phyloP scores from a whole-genome alignment of 35 echinoderm and acorn worm genomes.

The Acanthaster planci region DNA sequence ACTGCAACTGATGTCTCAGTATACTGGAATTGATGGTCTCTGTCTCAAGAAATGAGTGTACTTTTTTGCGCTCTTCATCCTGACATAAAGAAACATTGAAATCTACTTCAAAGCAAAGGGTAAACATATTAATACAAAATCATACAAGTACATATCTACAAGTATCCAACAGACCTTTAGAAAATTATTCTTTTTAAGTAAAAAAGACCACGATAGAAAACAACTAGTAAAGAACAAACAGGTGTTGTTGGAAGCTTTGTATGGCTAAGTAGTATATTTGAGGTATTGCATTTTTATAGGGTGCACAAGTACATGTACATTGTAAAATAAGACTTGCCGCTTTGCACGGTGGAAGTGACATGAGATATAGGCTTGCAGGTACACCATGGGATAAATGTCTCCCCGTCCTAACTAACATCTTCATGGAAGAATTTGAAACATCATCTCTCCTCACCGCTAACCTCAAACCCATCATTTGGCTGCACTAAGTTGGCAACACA shows the following conservation, averaged over 20 bases:
- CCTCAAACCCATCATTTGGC: too few species aligned
- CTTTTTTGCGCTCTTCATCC: constrained; percentile 76
- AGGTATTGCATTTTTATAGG: too few species aligned
- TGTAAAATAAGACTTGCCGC: too few species aligned
- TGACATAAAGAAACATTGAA: constrained; percentile 26
- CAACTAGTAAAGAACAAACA: background rate
- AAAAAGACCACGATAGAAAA: background rate
- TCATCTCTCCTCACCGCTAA: too few species aligned
- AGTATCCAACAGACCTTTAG: too few species aligned
- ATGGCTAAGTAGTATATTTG: background rate
- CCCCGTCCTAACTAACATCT: too few species aligned
- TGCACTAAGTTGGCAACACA: too few species aligned
- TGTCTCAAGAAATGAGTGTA: constrained; percentile 80
- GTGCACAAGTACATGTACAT: too few species aligned
- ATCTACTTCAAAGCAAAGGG: background rate
- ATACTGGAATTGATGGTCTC: constrained; percentile 95
- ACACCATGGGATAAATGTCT: too few species aligned
- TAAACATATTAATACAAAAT: background rate
- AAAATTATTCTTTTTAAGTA: background rate
- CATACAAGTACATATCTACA: background rate
- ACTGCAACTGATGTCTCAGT: constrained; percentile 83
- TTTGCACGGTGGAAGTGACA: too few species aligned
- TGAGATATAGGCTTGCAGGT: too few species aligned
- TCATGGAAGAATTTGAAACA: too few species aligned
- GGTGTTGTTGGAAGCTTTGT: background rate